Evolutionary conservation across 53 echinoderm and acorn worm genomes (phyloP), one percentile per base, ranked within the genome.

Genomic region (Zoroaster sp.): DNA sequence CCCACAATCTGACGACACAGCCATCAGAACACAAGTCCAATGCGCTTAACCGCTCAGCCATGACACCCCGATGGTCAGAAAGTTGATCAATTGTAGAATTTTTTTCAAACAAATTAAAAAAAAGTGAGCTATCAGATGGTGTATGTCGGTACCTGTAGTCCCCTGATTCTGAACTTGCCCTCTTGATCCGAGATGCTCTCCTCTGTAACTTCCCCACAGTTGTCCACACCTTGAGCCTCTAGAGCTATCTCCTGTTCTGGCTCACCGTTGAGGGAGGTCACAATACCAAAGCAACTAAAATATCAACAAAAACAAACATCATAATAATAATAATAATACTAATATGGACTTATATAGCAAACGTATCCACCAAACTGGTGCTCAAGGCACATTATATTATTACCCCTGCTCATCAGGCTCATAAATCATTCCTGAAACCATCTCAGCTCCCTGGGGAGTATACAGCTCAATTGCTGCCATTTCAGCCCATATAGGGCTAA

Each of bases 181-280:
- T 99, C 96, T n/a, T 89, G 89, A 87, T 96, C 96, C 0, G 96
- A 91, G 40, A 87, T 20, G 36, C 89, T 76, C 41, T 83, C 83
- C 39, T 92, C 92, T 14, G 80, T 36, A 18, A 88, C 72, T 45
- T 87, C 74, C 2, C 80, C 74, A 36, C 92, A 92, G 43, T 80
- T 52, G 0, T 68, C 92, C 0, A 76, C 35, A 17, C 86, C 91
- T 31, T 77, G 71, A 13, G 88, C 92, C 41, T 90, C 82, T 20
- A 90, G 66, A 17, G 94, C 87, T 18, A 99, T 93, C 23, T 91
- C 92, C 0, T 88, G 92, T 39, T 99, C 99, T 35, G 99, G 92
- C 36, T 99, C 99, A 7, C 99, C 96, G 51, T 99, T 99, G 45
- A 99, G 96, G 0, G 99, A 99, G 39, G 93, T 94, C 44, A 99